Conservation (phyloP, 1,140 invertebrate species). For the Atta texana region DNA sequence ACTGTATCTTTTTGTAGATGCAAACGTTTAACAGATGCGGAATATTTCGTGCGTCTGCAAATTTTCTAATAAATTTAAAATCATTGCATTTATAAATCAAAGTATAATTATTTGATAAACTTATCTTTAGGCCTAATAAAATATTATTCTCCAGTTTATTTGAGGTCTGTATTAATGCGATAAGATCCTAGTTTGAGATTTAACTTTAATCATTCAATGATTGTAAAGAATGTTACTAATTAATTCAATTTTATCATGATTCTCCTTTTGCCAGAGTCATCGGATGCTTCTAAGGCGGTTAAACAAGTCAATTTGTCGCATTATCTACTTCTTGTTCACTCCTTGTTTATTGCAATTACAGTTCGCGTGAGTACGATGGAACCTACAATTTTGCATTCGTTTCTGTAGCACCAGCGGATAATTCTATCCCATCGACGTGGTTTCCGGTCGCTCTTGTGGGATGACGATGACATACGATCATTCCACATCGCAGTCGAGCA, state of each 20-base stretch:
- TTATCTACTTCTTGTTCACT: slow-evolving; percentile 29
- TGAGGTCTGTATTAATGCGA: background rate
- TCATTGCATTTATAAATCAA: background rate
- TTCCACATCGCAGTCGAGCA: slow-evolving; percentile 73
- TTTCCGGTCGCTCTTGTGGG: slow-evolving; percentile 9
- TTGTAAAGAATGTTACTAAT: background rate
- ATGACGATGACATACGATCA: slow-evolving; percentile 77
- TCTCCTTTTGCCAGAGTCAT: background rate
- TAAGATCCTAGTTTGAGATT: background rate
- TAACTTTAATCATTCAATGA: background rate
- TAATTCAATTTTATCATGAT: slow-evolving; percentile 16
- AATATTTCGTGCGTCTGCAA: background rate
- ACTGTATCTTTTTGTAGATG: background rate
- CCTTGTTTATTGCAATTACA: slow-evolving; percentile 25
- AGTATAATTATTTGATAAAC: background rate
- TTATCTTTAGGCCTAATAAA: background rate
- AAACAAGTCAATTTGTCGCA: slow-evolving; percentile 31
- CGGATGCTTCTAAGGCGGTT: background rate
- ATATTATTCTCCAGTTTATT: slow-evolving; percentile 5
- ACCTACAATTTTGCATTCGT: slow-evolving; percentile 28
- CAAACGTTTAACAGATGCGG: background rate
- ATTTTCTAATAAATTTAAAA: slow-evolving; percentile 12
- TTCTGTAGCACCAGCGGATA: slow-evolving; percentile 18
- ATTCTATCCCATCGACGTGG: slow-evolving; percentile 30
- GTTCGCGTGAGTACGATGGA: slow-evolving; percentile 4